Base-by-base conservation (phyloP, 2,888 invertebrate species). In the Deilephila porcellus region DNA sequence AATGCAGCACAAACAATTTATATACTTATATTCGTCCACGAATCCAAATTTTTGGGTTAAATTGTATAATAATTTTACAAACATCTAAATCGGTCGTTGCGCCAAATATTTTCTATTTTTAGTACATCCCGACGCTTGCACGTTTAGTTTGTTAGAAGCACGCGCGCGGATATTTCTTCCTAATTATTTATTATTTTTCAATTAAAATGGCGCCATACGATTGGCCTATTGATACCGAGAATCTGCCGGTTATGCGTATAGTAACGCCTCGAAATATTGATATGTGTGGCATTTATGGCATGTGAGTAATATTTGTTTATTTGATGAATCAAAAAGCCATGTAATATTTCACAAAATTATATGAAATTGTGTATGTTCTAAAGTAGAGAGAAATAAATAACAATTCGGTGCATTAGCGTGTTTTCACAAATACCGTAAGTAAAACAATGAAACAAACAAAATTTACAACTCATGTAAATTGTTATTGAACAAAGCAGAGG, bases 241-340 rank as follows among this genome's bases (percentile, higher is more conserved):
- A 88, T 82, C 83, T 92, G 59, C 93, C 92, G 4, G 91, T 93
- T 17, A 92, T 92, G 92, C 85, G 87, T n/a, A 87, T 93, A 34
- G 85, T 86, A 25, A 89, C 92, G 0, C 93, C 93, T 0, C 84
- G 83, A 74, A 88, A 90, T 84, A 85, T 82, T 25, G 74, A 85
- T 59, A 86, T 90, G 84, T 87, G 90, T 79, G 93, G 91, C 74
- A 85, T 86, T 19, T 93, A 83, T 81, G 93, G 93, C 77, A 89
- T 90, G 93, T 93, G 79, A 93, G 90, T 89, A 79, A 59, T 5
- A 56, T 29, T 73, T 52, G 56, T 74, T 37, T 71, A 64, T 67
- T 76, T 20, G 53, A 64, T 63, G 32, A 63, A 63, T 63, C 34
- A 34, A 63, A 32, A 45, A 25, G 6, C 62, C 7, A 19, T 29